Percentiles rank a stretch among this genome's conserved stretches.
Conservation (phyloP, 2,888 invertebrate genomes). For the Tenthredo notha region DNA sequence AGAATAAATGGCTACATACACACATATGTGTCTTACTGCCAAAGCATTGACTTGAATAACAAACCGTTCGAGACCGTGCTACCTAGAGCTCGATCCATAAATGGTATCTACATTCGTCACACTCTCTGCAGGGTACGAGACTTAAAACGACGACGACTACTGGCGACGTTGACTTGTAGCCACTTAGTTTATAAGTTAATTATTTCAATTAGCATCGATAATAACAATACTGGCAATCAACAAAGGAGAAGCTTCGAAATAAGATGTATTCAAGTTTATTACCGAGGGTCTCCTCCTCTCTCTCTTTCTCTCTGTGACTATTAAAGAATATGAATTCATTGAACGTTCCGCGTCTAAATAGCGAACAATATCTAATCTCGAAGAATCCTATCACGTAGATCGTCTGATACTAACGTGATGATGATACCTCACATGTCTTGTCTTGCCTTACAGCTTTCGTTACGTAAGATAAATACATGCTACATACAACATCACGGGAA, state of each 20-base stretch:
- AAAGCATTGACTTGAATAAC: constrained; percentile 45
- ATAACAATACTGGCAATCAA: not conserved
- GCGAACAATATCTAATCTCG: not conserved
- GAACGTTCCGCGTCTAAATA: not conserved
- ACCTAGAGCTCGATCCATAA: constrained; percentile 18
- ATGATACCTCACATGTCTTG: not conserved
- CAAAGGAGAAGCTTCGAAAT: constrained; percentile 9
- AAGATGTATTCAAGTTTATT: not conserved
- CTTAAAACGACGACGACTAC: not conserved
- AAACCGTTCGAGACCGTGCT: constrained; percentile 17
- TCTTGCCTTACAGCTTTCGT: not conserved
- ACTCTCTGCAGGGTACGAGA: constrained; percentile 14
- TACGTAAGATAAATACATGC: not conserved
- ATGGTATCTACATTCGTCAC: constrained; percentile 36
- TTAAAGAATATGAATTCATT: not conserved
- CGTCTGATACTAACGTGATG: not conserved
- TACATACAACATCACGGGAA: not conserved
- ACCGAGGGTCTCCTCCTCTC: not conserved
- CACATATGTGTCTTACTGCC: constrained; percentile 14
- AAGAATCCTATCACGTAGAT: not conserved
- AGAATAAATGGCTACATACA: not conserved
- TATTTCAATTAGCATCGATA: constrained; percentile 27
- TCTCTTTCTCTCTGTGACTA: not conserved
- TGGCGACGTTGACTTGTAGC: not conserved
- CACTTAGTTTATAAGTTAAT: constrained; percentile 29